These are phyloP conservation scores for Drosophila macrospina DNA, from an alignment of 2,888 invertebrate genomes.

Conservation along the genomic window DNA sequence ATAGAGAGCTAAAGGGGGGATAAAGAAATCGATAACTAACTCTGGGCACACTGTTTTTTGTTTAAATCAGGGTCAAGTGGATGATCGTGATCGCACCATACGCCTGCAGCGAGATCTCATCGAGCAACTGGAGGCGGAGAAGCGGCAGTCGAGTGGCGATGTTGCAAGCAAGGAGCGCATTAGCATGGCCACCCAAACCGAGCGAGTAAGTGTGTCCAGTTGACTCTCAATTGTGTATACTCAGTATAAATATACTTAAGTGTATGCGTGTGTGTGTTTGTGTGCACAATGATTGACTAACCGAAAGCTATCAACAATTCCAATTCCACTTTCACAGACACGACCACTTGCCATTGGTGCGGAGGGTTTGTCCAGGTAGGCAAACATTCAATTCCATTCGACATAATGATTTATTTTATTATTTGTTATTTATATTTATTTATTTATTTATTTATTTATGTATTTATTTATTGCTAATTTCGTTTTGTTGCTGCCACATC, in stretches of 20 bases:
- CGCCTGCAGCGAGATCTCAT: slow-evolving; percentile 92
- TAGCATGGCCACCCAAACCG: slow-evolving; percentile 94
- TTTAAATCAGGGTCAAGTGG: slow-evolving; percentile 90
- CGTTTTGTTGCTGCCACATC: slow-evolving; percentile 38
- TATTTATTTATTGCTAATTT: slow-evolving; percentile 9
- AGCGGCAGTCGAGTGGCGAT: slow-evolving; percentile 55
- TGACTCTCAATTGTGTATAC: background rate
- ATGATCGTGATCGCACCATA: slow-evolving; percentile 94
- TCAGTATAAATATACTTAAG: background rate
- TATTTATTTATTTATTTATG: slow-evolving; percentile 17
- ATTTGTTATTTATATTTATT: slow-evolving; percentile 19
- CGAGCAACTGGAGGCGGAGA: slow-evolving; percentile 86
- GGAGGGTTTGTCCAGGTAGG: slow-evolving; percentile 85
- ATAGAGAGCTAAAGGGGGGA: background rate
- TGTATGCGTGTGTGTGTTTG: slow-evolving; percentile 44
- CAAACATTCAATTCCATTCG: slow-evolving; percentile 39
- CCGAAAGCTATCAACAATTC: slow-evolving; percentile 63
- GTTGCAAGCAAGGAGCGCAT: slow-evolving; percentile 87
- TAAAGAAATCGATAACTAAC: slow-evolving; percentile 34
- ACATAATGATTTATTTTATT: slow-evolving; percentile 1
- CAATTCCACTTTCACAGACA: slow-evolving; percentile 81
- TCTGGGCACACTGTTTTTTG: slow-evolving; percentile 36
- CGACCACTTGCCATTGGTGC: slow-evolving; percentile 85
- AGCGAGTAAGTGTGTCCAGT: slow-evolving; percentile 88
- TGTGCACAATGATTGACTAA: slow-evolving; percentile 72